A percentile compares a stretch with the other conserved stretches of the same genome.
Conservation (phyloP, 2,113 vertebrate genomes). For the Ammodytes marinus region DNA sequence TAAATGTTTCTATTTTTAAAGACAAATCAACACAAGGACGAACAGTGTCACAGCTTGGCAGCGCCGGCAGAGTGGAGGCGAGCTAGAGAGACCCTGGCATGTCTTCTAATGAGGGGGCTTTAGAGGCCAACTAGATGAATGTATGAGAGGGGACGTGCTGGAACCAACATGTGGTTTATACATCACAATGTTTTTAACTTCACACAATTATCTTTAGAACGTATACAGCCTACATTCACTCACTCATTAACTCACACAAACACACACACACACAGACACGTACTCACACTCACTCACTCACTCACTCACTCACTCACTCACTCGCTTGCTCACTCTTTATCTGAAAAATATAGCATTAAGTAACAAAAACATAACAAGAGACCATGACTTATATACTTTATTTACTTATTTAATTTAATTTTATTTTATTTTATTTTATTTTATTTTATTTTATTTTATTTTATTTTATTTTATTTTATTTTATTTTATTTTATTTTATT, state of each 20-base stretch:
- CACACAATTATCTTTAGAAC: neutral
- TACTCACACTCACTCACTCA: too few relatives aligned
- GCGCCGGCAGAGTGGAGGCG: slow-evolving; percentile 15
- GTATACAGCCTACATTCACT: neutral
- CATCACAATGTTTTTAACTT: neutral
- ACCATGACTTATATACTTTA: too few relatives aligned
- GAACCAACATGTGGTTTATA: slow-evolving; percentile 20
- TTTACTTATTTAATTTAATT: too few relatives aligned
- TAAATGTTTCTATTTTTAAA: slow-evolving; percentile 47
- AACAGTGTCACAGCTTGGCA: slow-evolving; percentile 38
- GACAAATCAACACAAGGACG: slow-evolving; percentile 57
- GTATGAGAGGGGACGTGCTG: slow-evolving; percentile 1
- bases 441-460: too few relatives aligned
- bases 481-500: too few relatives aligned
- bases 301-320: too few relatives aligned
- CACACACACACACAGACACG: too few relatives aligned
- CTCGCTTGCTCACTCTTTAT: too few relatives aligned
- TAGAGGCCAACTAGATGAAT: slow-evolving; percentile 21
- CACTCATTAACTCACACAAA: neutral
- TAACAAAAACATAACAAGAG: too few relatives aligned
- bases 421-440: too few relatives aligned
- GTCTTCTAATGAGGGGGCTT: slow-evolving; percentile 31
- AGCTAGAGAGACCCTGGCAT: slow-evolving; percentile 28
- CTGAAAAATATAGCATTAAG: too few relatives aligned
- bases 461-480: too few relatives aligned